phyloP scores from a whole-genome alignment of 2,113 vertebrate species.

The Neoarius graeffei region DNA sequence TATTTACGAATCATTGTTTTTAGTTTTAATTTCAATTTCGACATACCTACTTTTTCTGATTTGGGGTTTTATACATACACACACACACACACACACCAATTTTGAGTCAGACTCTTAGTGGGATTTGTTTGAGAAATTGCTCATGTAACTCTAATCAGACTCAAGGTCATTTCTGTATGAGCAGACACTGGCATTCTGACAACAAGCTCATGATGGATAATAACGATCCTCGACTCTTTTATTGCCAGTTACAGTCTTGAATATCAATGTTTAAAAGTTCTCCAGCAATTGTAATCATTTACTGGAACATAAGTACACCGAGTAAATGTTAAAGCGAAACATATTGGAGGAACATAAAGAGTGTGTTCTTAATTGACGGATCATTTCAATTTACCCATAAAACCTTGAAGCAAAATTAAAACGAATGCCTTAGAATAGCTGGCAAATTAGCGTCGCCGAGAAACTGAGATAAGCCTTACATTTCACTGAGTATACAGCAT shows the following conservation, averaged over 20 bases:
- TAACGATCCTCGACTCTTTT: not conserved
- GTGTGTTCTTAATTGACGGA: not conserved
- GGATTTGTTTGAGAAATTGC: not conserved
- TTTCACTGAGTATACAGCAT: not conserved
- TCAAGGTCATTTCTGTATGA: not conserved
- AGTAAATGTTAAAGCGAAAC: not conserved
- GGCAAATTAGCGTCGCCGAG: not conserved
- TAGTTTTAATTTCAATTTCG: no score
- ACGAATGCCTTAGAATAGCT: not conserved
- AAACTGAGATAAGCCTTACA: conserved; percentile 2
- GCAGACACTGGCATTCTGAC: not conserved
- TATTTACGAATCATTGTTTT: no score
- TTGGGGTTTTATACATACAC: no score
- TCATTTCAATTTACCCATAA: conserved; percentile 17
- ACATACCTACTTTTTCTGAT: no score
- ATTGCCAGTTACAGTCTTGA: not conserved
- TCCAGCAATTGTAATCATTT: not conserved
- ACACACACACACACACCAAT: not conserved
- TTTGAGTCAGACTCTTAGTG: not conserved
- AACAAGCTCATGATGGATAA: not conserved
- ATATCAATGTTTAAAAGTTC: no score
- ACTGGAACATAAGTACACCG: not conserved
- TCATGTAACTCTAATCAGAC: no score
- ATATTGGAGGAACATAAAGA: not conserved
- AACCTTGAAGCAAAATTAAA: conserved; percentile 9